Base-by-base conservation (phyloP, 2,888 invertebrate species). In the Troglohyphantes excavatus region DNA sequence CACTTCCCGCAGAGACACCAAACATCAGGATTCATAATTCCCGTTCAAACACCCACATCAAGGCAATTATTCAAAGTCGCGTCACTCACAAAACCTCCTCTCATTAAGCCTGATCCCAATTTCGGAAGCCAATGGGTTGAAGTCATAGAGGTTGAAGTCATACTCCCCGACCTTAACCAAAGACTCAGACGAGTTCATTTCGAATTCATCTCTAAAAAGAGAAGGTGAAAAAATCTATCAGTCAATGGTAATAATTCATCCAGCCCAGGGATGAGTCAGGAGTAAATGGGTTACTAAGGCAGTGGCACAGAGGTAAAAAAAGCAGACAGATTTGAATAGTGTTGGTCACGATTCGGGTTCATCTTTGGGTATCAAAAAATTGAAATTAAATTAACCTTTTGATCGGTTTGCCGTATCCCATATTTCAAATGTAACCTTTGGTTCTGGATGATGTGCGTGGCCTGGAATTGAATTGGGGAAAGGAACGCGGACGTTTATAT, bases 201-300 rank as follows among this genome's bases (percentile, higher is more conserved):
- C 53, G 5, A 53, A 53, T 17, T 53, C 17, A n/a, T n/a, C n/a
- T n/a, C n/a, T n/a, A n/a, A n/a, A n/a, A n/a, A n/a, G 33, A 1
- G 39, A 19, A n/a, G 19, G 17, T 9, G 43, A 39, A 26, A 78
- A 65, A 78, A 65, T 78, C 65, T 33, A 78, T 78, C 78, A 78
- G 43, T 21, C 33, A 68, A 9, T 17, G n/a, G 29, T 6, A 43
- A 81, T 68, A 27, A 13, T 53, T 7, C 46, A 68, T 65, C 67
- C 68, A 46, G 53, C 53, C 53, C 29, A 6, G 26, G 23, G 46
- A 21, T 81, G 79, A 43, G 26, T 78, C 59, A 78, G 78, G 26
- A 68, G 23, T 68, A 81, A 81, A 81, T 81, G 79, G 79, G 79
- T 81, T 68, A 81, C 26, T 33, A 67, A 81, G 79, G 79, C 67